These are phyloP conservation scores for Psittacula derbiana DNA, from an alignment of 2,797 vertebrate species.

Conservation along the genomic window DNA sequence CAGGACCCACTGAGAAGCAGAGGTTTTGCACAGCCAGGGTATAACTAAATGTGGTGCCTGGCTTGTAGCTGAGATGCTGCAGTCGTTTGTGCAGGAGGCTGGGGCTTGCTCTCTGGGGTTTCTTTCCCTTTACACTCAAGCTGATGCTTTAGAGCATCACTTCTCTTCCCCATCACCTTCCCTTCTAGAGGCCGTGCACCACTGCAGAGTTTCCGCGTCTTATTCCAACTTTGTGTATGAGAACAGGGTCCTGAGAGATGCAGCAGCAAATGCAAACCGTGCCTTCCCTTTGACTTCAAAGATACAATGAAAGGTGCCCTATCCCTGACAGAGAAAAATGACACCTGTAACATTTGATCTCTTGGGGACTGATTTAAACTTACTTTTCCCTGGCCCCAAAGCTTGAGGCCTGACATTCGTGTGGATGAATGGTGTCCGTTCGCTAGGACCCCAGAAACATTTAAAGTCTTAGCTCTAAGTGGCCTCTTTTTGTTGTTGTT, in stretches of 20 bases:
- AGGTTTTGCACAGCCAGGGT: background rate
- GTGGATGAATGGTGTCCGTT: background rate
- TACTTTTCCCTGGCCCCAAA: background rate
- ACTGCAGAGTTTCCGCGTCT: background rate
- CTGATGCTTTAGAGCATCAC: background rate
- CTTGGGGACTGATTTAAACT: background rate
- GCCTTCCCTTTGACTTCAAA: background rate
- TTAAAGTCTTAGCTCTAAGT: background rate
- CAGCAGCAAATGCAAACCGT: background rate
- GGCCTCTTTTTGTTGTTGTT: background rate
- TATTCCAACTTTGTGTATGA: background rate
- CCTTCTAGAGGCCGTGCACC: background rate
- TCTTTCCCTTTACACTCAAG: background rate
- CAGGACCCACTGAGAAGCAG: background rate
- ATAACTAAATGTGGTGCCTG: background rate
- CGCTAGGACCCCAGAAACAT: background rate
- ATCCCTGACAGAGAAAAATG: background rate
- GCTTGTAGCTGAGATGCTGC: background rate
- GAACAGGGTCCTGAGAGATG: background rate
- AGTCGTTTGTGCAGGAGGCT: rapidly evolving
- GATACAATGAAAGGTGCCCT: background rate
- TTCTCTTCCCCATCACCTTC: background rate
- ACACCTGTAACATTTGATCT: background rate
- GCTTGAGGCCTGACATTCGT: background rate
- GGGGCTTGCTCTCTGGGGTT: background rate